Evolutionary conservation across 2,113 vertebrate genomes (phyloP), one percentile per base, ranked within the genome.

Genomic region (Coturnix japonica): DNA sequence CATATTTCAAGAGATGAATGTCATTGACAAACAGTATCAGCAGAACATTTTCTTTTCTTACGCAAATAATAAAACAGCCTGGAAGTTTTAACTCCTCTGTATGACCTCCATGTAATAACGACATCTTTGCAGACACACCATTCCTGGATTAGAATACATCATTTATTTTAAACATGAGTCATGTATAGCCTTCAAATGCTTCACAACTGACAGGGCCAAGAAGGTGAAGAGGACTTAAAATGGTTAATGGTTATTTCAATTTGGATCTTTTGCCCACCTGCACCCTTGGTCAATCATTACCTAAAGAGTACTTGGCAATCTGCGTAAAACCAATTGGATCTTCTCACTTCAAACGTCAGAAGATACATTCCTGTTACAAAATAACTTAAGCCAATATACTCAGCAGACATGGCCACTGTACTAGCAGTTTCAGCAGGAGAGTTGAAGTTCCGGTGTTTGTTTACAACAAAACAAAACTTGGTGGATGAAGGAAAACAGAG

Each of bases 281-380:
- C 64, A 88, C 60, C 82, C 39, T n/a, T 47, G 65, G 56, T 64
- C 28, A 91, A 56, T 87, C 85, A 89, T 77, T 90, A 85, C 37
- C 67, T 21, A 18, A 81, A 89, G 25, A 71, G 51, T 39, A 81
- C 59, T 70, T 25, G 19, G 31, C 41, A 79, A 73, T 61, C 49
- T 25, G 14, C 3, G 16, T 67, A 41, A 79, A 75, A 35, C 44
- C 41, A 85, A 46, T 91, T 13, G 74, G 44, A 85, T 54, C 23
- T 33, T 59, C 54, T 89, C 33, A 39, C 7, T 79, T 57, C 39
- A 51, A 95, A 81, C 41, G 13, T 59, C 60, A 63, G 63, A 47
- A 43, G 23, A 28, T 43, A 73, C 12, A 18, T 25, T 28, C 60
- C 18, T 3, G 19, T 74, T 87, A 89, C 11, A 75, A 79, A 87